Evolutionary conservation across 1,140 invertebrate species (phyloP).

Genomic region (Caerostris extrusa): DNA sequence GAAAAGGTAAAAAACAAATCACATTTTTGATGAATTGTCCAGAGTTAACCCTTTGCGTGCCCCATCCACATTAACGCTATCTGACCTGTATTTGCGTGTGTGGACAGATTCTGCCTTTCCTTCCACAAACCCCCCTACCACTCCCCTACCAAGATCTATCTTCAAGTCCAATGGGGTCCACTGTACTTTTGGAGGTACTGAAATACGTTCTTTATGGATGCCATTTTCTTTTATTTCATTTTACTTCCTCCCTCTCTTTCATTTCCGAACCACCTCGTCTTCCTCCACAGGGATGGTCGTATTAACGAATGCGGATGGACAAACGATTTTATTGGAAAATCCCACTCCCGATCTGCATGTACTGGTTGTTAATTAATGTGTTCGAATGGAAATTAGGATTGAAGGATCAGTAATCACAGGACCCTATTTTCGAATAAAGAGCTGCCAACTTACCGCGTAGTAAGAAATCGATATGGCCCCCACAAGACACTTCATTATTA

Average conservation of each 20-base stretch:
- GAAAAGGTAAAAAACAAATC: conserved; percentile 70
- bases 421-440: background rate
- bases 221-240: conserved; percentile 12
- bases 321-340: conserved; percentile 51
- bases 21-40: conserved; percentile 76
- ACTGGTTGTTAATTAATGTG: conserved; percentile 50
- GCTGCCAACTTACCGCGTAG: background rate
- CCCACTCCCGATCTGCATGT: background rate
- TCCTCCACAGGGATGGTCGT: background rate
- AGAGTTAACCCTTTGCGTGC: conserved; percentile 72
- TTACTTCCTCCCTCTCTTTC: background rate
- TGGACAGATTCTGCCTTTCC: background rate
- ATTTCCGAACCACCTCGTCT: background rate
- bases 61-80: conserved; percentile 70
- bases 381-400: background rate
- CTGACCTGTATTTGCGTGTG: conserved; percentile 75
- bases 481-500: conserved; percentile 20
- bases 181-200: conserved; percentile 26
- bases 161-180: conserved; percentile 30
- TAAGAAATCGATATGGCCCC: conserved; percentile 23
- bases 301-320: conserved; percentile 30
- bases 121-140: background rate
- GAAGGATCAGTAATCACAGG: conserved; percentile 37
- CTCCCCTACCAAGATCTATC: background rate
- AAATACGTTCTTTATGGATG: conserved; percentile 22